These are phyloP conservation scores for Gallinago paraguaiae DNA, from an alignment of 2,113 vertebrate species.

Conservation along the genomic window DNA sequence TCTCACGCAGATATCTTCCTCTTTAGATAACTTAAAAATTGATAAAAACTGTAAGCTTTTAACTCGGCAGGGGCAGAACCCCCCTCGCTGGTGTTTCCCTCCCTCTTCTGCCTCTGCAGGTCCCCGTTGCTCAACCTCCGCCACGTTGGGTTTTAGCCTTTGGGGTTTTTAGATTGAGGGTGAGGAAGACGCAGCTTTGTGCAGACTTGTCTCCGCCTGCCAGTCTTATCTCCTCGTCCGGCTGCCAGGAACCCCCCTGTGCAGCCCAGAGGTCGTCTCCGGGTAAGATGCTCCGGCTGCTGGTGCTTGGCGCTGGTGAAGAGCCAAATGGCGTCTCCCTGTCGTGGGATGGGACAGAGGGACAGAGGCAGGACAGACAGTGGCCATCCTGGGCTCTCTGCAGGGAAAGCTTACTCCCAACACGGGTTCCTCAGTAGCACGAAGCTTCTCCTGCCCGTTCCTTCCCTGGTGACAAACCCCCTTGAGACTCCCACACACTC, in stretches of 20 bases:
- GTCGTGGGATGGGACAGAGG: not conserved
- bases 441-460: rapidly evolving
- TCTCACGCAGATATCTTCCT: not conserved
- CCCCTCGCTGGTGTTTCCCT: not conserved
- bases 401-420: not conserved
- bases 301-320: not conserved
- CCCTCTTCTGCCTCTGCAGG: not conserved
- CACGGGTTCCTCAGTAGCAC: rapidly evolving
- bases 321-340: rapidly evolving
- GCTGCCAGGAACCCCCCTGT: not conserved
- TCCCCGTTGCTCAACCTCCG: not conserved
- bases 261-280: not conserved
- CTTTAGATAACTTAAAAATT: not conserved
- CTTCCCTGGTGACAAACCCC: not conserved
- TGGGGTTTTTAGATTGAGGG: not conserved
- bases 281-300: not conserved
- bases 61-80: not conserved
- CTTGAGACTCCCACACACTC: rapidly evolving
- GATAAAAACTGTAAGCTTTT: not conserved
- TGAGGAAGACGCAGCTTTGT: not conserved
- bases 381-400: rapidly evolving
- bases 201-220: not conserved
- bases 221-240: not conserved
- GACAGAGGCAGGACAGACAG: not conserved
- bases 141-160: not conserved